These are phyloP conservation scores for Aplysia californica DNA, from an alignment of 1,140 invertebrate genomes.

Conservation along the genomic window DNA sequence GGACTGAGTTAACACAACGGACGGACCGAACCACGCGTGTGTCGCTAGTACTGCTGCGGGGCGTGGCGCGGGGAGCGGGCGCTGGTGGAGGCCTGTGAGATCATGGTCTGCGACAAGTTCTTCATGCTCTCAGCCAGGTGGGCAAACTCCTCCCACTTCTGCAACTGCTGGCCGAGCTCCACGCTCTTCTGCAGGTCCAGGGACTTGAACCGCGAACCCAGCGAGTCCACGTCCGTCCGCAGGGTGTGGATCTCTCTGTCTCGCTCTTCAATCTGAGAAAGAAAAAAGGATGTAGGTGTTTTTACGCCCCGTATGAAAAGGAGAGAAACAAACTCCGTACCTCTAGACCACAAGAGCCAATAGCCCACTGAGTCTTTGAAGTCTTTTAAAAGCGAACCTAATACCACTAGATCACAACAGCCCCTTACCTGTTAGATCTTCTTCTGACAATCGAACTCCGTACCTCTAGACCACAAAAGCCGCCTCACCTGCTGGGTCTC, in stretches of 20 bases:
- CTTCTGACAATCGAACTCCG: no score
- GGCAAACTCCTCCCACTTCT: conserved; percentile 67
- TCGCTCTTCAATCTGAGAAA: conserved; percentile 9
- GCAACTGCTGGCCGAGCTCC: conserved; percentile 58
- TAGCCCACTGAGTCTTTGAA: no score
- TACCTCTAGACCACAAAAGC: no score
- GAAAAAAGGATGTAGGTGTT: not conserved
- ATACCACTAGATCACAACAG: no score
- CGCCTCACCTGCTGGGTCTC: no score
- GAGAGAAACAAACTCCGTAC: no score
- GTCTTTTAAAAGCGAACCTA: no score
- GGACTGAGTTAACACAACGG: no score
- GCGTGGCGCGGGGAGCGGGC: not conserved
- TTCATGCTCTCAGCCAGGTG: conserved; percentile 66
- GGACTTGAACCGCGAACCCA: conserved; percentile 46
- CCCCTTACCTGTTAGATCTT: no score
- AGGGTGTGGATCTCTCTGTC: not conserved
- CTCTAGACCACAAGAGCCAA: no score
- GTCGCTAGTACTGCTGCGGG: conserved; percentile 7
- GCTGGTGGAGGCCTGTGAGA: conserved; percentile 21
- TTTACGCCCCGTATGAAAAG: no score
- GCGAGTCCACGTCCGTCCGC: not conserved
- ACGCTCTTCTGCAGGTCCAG: conserved; percentile 56
- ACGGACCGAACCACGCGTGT: no score
- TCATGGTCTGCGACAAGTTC: conserved; percentile 60